Conservation (phyloP, 2,888 invertebrate species). For the Lithosia quadra region DNA sequence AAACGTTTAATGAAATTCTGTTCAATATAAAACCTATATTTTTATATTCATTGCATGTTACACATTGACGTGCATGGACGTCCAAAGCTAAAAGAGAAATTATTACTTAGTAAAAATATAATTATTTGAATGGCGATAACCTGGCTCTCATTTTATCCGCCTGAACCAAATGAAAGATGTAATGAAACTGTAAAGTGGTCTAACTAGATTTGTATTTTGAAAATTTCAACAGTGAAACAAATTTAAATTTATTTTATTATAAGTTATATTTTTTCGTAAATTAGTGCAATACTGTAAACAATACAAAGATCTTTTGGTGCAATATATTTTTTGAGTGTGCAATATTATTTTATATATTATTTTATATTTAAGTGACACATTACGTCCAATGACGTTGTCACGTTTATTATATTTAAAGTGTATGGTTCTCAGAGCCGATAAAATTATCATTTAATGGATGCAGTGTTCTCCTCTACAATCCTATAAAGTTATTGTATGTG, state of each 20-base stretch:
- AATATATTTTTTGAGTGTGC: constrained; percentile 38
- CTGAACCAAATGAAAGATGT: neutral
- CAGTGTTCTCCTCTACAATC: neutral
- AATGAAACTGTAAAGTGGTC: neutral
- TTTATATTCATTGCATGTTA: neutral
- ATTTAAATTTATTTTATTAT: neutral
- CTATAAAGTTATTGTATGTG: neutral
- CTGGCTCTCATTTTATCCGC: neutral
- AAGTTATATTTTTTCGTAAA: neutral
- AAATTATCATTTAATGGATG: too few species aligned
- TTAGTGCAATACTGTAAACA: constrained; percentile 26
- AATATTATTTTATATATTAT: constrained; percentile 37
- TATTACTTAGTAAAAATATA: too few species aligned
- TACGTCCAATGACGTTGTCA: neutral
- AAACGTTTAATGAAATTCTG: neutral
- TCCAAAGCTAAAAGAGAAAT: too few species aligned
- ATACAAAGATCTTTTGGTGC: constrained; percentile 26
- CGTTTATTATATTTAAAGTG: neutral
- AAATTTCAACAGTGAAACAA: neutral
- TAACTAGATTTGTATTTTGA: neutral
- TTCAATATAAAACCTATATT: too few species aligned
- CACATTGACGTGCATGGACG: neutral
- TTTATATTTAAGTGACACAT: neutral
- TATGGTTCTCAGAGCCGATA: too few species aligned
- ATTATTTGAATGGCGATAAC: too few species aligned